A percentile compares a stretch with the other conserved stretches of the same genome.
phyloP scores from a whole-genome alignment of 1,140 invertebrate genomes.

The Protaetia brevitarsis region DNA sequence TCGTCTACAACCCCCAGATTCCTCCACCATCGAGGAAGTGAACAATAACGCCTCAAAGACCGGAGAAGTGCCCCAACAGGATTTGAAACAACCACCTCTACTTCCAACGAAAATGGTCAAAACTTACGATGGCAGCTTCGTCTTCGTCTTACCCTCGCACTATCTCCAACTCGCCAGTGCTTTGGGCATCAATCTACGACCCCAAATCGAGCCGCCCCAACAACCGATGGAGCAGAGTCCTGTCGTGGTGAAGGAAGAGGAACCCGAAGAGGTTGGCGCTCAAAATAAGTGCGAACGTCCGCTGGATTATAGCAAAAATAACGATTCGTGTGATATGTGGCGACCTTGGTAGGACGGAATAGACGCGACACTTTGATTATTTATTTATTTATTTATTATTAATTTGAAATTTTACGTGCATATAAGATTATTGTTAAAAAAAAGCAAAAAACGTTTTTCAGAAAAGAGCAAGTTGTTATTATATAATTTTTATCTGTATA shows the following conservation, averaged over 20 bases:
- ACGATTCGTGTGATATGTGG: slow-evolving; percentile 41
- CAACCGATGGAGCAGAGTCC: not conserved
- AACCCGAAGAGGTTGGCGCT: slow-evolving; percentile 19
- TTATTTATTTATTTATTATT: too few relatives aligned
- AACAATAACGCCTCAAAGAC: slow-evolving; percentile 34
- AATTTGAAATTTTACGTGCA: too few relatives aligned
- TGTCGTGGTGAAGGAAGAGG: slow-evolving; percentile 21
- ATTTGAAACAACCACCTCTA: slow-evolving; percentile 4
- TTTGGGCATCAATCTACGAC: slow-evolving; percentile 45
- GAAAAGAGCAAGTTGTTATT: too few relatives aligned
- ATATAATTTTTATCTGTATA: too few relatives aligned
- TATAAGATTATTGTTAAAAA: too few relatives aligned
- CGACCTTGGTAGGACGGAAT: slow-evolving; percentile 41
- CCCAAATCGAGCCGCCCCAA: slow-evolving; percentile 26
- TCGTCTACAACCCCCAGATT: slow-evolving; percentile 33
- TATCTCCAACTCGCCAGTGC: slow-evolving; percentile 47
- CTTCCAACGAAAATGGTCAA: slow-evolving; percentile 36
- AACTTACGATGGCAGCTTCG: slow-evolving; percentile 46
- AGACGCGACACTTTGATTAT: too few relatives aligned
- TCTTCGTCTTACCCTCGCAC: slow-evolving; percentile 47
- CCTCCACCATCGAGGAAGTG: slow-evolving; percentile 37
- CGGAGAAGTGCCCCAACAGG: not conserved
- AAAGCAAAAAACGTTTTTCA: too few relatives aligned
- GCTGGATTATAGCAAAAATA: slow-evolving; percentile 42
- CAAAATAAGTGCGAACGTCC: slow-evolving; percentile 37